phyloP scores from a whole-genome alignment of 2,113 vertebrate species.

The Brevimyrus niger region DNA sequence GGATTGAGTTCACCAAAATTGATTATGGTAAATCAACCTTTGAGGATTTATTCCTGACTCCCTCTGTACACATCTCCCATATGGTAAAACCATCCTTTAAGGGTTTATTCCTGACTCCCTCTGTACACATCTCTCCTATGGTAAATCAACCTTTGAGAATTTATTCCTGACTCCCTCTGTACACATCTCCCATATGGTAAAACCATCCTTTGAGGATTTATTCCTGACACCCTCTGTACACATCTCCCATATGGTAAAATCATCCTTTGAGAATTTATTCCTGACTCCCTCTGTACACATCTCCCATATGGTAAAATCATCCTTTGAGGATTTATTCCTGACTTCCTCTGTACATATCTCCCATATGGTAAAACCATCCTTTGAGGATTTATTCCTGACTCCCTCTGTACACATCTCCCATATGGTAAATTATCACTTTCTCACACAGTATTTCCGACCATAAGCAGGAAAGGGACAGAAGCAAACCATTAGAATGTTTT shows the following conservation, averaged over 20 bases:
- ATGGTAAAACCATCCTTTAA: not conserved
- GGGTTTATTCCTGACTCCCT: too few species aligned
- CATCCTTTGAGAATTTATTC: too few species aligned
- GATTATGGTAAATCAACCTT: not conserved
- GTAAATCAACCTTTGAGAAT: not conserved
- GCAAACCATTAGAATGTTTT: not conserved
- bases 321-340: too few species aligned
- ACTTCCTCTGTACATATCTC: too few species aligned
- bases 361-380: not conserved
- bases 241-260: too few species aligned
- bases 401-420: not conserved
- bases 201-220: too few species aligned
- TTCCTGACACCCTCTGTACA: too few species aligned
- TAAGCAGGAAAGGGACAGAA: not conserved
- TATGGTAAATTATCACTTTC: not conserved
- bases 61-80: not conserved
- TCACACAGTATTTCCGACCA: not conserved
- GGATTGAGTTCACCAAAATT: not conserved
- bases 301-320: too few species aligned
- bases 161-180: too few species aligned
- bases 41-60: not conserved
- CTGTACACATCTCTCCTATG: not conserved
- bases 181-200: too few species aligned
- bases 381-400: not conserved
- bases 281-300: too few species aligned